These are phyloP conservation scores for Montipora capricornis DNA, from an alignment of 64 coral and sea anemone species.

Conservation along the genomic window DNA sequence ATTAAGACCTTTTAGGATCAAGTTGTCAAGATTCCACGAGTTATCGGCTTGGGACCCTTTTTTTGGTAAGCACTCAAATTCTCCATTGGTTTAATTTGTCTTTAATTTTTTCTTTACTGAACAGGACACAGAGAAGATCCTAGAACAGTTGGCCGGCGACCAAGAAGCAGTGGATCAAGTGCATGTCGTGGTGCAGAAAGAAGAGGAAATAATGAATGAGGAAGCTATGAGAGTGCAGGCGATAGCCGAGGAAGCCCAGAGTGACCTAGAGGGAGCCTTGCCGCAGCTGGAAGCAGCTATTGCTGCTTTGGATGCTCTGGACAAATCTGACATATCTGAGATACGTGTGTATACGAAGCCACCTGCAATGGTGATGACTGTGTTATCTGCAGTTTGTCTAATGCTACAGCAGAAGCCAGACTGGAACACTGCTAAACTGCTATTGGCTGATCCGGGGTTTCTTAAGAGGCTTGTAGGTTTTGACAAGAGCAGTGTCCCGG, in stretches of 20 bases:
- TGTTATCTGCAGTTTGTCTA: conserved; percentile 88
- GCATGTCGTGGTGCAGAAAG: conserved; percentile 88
- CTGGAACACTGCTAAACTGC: conserved; percentile 93
- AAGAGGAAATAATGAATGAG: conserved; percentile 94
- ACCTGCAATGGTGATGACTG: conserved; percentile 97
- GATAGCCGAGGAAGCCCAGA: conserved; percentile 91
- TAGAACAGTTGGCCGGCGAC: conserved; percentile 93
- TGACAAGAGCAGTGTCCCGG: conserved; percentile 84
- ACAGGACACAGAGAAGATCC: conserved; percentile 93
- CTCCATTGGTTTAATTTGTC: background rate
- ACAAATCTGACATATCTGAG: conserved; percentile 99
- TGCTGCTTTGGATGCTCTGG: conserved; percentile 77
- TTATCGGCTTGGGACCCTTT: no score
- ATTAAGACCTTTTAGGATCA: no score
- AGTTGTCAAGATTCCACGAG: no score
- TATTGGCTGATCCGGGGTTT: conserved; percentile 87
- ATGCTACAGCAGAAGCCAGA: conserved; percentile 96
- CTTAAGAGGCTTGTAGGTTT: conserved; percentile 90
- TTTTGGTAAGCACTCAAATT: background rate
- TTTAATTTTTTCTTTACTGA: background rate
- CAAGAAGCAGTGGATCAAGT: conserved; percentile 96
- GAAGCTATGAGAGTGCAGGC: conserved; percentile 86
- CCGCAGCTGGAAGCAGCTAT: conserved; percentile 88
- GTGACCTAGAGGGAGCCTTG: conserved; percentile 85
- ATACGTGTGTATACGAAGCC: conserved; percentile 98